Evolutionary conservation across 2,888 invertebrate species (phyloP), one percentile per base, ranked within the genome.

Genomic region (Gibbula magus): DNA sequence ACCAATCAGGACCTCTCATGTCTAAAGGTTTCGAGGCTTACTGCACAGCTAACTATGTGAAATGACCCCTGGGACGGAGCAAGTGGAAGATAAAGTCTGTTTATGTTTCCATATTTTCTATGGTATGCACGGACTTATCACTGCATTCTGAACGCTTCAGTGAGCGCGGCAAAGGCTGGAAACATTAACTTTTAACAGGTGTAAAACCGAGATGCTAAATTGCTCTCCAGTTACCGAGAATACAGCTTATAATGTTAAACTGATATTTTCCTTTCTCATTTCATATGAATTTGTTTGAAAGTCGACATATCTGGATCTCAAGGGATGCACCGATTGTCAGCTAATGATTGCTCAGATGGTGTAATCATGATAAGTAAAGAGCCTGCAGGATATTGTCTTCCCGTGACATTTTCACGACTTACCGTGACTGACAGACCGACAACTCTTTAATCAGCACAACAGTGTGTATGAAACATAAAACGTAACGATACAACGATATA

Each of bases 31-130:
- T 18, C 35, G 18, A 29, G 35, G 35, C 32, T 70, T 35, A 20
- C 32, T n/a, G 35, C 70, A 70, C 35, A 39, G 4, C 70, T 35
- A 20, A 32, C 70, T 39, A 32, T 20, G 61, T 29, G 45, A 25
- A 29, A 7, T 29, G 29, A 20, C 70, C 70, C 70, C 18, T 2
- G 39, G 70, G 70, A 70, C n/a, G 29, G 20, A 35, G 39, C 0
- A 16, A 18, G 35, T 35, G 39, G 70, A 70, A 35, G 35, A 70
- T 70, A 70, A 70, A 70, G 39, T 35, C 32, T 70, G 39, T 70
- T 70, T 70, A 70, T 70, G 70, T 70, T 70, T 70, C 70, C 70
- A 39, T 70, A 70, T 70, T 70, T 70, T 70, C 70, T 35, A 70
- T 70, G 70, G 70, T 70, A 39, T 70, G 35, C 39, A 70, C 18